Base-by-base conservation (phyloP, 1,140 invertebrate genomes). In the Drosophila carrolli region DNA sequence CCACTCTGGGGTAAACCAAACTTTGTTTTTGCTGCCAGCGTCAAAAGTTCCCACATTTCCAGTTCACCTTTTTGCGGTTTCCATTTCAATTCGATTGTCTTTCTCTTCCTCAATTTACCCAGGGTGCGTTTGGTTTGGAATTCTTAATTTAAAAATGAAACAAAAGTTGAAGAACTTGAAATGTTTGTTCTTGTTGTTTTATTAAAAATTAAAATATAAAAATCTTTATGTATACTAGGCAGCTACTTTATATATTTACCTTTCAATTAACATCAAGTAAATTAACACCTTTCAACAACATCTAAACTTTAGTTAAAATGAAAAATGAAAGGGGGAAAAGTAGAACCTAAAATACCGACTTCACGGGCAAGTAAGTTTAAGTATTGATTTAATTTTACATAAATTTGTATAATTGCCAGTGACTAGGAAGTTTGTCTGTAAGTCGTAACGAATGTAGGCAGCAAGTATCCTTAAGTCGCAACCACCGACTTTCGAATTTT, bases 381-480 rank as follows among this genome's bases (percentile, higher is more conserved):
- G 8, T 32, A 32, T 32, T 32, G 2, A 23, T 13, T 48, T 7
- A n/a, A 8, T n/a, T 27, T 11, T 27, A n/a, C 14, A 4, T 14
- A 32, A 4, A 50, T 11, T 50, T 32, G 13, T 29, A 16, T 9
- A 50, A 50, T 32, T 35, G n/a, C 7, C 8, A 14, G 5, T n/a
- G 47, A 50, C 47, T 14, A n/a, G 23, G 29, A 16, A 11, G 8
- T 1, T 5, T 51, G 3, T 23, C n/a, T 11, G 5, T 8, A 1
- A 32, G 29, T 50, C 23, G 47, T 32, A 16, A 53, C 16, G 35
- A 11, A 35, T 37, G 37, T 16, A 19, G 29, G 14, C 50, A 53
- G 32, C 32, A 37, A 53, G 32, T 53, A 53, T 53, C 50, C 16
- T 13, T 11, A 19, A 53, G 50, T 53, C 14, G 14, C 50, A 53